Base-by-base conservation (phyloP, 2,797 vertebrate genomes). In the Menidia menidia region DNA sequence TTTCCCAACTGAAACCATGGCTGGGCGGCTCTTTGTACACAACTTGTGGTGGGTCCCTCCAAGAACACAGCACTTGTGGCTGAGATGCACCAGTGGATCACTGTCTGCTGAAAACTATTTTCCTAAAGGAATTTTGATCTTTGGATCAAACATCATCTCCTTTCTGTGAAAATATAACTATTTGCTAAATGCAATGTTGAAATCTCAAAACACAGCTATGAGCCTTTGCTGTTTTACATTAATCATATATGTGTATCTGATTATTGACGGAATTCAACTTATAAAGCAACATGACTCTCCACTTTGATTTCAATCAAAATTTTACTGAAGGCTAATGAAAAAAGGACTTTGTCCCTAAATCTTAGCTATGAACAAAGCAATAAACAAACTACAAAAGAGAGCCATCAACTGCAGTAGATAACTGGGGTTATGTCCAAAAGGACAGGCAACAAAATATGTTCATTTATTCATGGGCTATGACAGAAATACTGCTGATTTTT, bases 41-140 rank as follows among this genome's bases (percentile, higher is more conserved):
- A 84, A 64, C 44, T 74, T 41, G 71, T 44, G 83, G 81, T 85
- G 70, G 81, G 84, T 78, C 86, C 19, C 19, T 70, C 62, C 72
- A 59, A 79, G 71, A 30, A 42, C 66, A 45, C 39, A 72, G 74
- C 64, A 71, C 62, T 68, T 80, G 68, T 73, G 80, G 69, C 69
- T 50, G 47, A 62, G 57, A 75, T 58, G 58, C 11, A 72, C 57
- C 58, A 51, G 15, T 53, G 67, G 30, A 30, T 31, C 13, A 73
- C 19, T 71, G 76, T 77, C 65, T 68, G 59, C 64, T 66, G 35
- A 76, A 81, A 68, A 67, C 44, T 15, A 60, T 62, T 77, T 66
- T 69, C 42, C 59, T 54, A 4, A 78, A 70, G 45, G 14, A 41
- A 60, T 58, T 7, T 31, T 54, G 51, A 60, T 81, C 76, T 86